Evolutionary conservation across 2,113 vertebrate genomes (phyloP).

Genomic region (Choloepus hoffmanni): DNA sequence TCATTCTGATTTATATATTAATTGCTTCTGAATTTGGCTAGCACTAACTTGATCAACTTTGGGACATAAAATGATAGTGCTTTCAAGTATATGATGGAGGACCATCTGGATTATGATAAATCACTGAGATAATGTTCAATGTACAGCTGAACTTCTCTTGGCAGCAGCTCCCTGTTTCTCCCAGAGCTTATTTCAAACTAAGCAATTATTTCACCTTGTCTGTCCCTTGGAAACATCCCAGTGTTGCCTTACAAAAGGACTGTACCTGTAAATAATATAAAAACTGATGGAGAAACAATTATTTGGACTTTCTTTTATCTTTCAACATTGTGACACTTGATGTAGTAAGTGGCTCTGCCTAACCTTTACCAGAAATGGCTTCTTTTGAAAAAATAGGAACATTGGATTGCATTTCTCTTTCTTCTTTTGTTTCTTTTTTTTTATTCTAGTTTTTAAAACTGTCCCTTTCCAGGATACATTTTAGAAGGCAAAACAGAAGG

Average conservation of each 20-base stretch:
- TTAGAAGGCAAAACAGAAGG: constrained; percentile 2
- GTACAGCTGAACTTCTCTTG: too few species aligned
- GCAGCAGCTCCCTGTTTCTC: neutral
- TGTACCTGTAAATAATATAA: neutral
- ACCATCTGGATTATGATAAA: neutral
- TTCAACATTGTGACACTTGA: neutral
- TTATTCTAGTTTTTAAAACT: neutral
- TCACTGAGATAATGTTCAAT: neutral
- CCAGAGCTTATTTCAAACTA: neutral
- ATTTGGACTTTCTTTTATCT: constrained; percentile 1
- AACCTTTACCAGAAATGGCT: constrained; percentile 20
- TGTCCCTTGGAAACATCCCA: neutral
- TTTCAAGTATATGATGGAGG: neutral
- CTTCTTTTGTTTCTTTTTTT: neutral
- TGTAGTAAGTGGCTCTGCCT: neutral
- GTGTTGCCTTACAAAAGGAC: neutral
- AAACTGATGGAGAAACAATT: neutral
- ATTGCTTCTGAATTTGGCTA: neutral
- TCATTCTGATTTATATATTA: neutral
- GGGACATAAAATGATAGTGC: neutral
- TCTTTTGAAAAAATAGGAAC: neutral
- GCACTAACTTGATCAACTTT: neutral
- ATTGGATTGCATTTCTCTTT: neutral
- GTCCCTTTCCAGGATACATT: neutral
- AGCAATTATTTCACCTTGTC: neutral